Evolutionary conservation across 2,888 invertebrate genomes (phyloP).

Genomic region (Micropterix aruncella): DNA sequence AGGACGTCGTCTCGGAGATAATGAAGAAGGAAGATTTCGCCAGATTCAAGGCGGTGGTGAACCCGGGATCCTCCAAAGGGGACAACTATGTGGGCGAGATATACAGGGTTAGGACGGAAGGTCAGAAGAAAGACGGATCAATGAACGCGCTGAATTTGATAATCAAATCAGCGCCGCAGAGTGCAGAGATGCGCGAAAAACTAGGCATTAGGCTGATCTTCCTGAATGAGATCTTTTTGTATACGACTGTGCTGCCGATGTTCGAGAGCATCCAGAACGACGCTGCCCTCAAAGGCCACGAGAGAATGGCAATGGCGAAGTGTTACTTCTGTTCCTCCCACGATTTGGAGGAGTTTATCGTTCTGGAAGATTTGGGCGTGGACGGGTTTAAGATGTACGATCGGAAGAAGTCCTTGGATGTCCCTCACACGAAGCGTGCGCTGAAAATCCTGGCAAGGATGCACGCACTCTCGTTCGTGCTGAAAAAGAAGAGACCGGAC

Average conservation of each 20-base stretch:
- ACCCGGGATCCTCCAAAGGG: conserved; percentile 1
- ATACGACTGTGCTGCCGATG: conserved; percentile 4
- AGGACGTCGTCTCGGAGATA: no score
- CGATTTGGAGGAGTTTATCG: conserved; percentile 9
- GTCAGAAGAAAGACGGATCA: not conserved
- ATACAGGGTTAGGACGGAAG: conserved; percentile 2
- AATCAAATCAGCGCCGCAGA: conserved; percentile 1
- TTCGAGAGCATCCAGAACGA: conserved; percentile 4
- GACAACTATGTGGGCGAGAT: conserved; percentile 6
- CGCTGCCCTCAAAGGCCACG: not conserved
- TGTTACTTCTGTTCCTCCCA: conserved; percentile 2
- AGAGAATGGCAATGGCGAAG: conserved; percentile 3
- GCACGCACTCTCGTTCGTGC: conserved; percentile 14
- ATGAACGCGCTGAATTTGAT: not conserved
- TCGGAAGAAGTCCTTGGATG: conserved; percentile 8
- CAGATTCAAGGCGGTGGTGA: not conserved
- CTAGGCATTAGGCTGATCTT: conserved; percentile 3
- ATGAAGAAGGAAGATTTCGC: not conserved
- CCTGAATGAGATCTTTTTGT: conserved; percentile 5
- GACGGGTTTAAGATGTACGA: conserved; percentile 10
- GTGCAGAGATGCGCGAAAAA: not conserved
- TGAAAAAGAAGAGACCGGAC: conserved; percentile 7
- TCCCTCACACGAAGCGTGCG: conserved; percentile 8
- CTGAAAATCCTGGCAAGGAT: conserved; percentile 12
- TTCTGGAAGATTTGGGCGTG: conserved; percentile 11